Evolutionary conservation across 2,113 vertebrate genomes (phyloP).

Genomic region (Lathamus discolor): DNA sequence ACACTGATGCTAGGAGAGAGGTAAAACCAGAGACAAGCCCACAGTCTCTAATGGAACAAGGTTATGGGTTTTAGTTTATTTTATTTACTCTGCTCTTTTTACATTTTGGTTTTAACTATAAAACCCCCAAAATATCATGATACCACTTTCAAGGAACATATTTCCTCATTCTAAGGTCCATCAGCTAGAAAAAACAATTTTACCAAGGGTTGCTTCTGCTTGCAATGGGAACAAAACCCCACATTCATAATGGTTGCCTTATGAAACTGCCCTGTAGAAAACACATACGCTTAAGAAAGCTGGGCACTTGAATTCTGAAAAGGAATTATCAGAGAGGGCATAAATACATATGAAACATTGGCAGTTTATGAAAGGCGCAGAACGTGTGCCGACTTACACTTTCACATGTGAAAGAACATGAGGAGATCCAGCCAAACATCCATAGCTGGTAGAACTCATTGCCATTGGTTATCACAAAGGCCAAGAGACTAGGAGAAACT

Average conservation of each 20-base stretch:
- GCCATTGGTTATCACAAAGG: background rate
- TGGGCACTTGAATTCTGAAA: background rate
- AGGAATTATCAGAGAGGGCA: background rate
- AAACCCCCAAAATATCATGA: background rate
- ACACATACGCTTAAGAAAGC: background rate
- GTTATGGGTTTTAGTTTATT: background rate
- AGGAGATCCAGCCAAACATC: background rate
- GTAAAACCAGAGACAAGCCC: background rate
- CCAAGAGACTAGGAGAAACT: background rate
- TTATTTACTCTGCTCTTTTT: background rate
- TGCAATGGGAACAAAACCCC: background rate
- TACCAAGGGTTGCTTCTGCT: background rate
- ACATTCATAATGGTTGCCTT: background rate
- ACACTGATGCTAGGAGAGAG: background rate
- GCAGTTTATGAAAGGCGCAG: background rate
- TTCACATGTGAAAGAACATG: background rate
- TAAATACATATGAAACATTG: background rate
- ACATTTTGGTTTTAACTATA: background rate
- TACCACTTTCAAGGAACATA: background rate
- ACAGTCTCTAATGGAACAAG: background rate
- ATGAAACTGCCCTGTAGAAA: background rate
- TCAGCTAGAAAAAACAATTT: background rate
- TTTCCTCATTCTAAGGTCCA: background rate
- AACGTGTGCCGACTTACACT: background rate
- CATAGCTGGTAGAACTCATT: background rate